Conservation (phyloP, 2,888 invertebrate species). For the Erannis defoliaria region DNA sequence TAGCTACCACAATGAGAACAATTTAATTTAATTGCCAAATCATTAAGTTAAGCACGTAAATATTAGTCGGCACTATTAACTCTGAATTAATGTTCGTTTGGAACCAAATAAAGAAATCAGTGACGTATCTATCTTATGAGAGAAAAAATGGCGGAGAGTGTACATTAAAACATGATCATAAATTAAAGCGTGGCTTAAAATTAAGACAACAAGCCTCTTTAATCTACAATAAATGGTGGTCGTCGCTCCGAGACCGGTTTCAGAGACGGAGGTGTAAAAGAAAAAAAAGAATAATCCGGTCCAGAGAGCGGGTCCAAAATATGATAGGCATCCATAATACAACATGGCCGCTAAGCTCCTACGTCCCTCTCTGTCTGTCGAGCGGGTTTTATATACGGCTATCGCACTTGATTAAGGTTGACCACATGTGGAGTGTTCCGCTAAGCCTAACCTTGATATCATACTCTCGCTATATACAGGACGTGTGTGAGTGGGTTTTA, state of each 20-base stretch:
- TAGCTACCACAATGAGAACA: slow-evolving; percentile 83
- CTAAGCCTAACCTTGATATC: slow-evolving; percentile 87
- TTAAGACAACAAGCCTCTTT: slow-evolving; percentile 87
- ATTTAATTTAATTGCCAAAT: slow-evolving; percentile 86
- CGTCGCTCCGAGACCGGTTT: slow-evolving; percentile 83
- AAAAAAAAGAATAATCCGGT: slow-evolving; percentile 84
- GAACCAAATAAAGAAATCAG: slow-evolving; percentile 81
- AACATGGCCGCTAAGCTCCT: slow-evolving; percentile 86
- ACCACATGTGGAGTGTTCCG: slow-evolving; percentile 87
- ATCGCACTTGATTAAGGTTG: slow-evolving; percentile 84
- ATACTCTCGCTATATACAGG: slow-evolving; percentile 80
- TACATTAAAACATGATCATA: slow-evolving; percentile 83
- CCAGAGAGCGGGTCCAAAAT: slow-evolving; percentile 84
- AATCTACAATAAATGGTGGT: slow-evolving; percentile 87
- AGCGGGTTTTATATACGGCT: slow-evolving; percentile 60
- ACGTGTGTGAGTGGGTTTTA: slow-evolving; percentile 58
- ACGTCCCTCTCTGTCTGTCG: slow-evolving; percentile 71
- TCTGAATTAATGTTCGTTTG: slow-evolving; percentile 71
- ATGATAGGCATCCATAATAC: slow-evolving; percentile 87
- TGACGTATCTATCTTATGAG: slow-evolving; percentile 71
- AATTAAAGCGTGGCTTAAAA: slow-evolving; percentile 86
- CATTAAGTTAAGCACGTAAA: slow-evolving; percentile 85
- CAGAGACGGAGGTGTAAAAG: slow-evolving; percentile 81
- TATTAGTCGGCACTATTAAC: slow-evolving; percentile 81
- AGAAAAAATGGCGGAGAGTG: slow-evolving; percentile 79